Evolutionary conservation across 2,888 invertebrate species (phyloP).

Genomic region (Agrochola macilenta): DNA sequence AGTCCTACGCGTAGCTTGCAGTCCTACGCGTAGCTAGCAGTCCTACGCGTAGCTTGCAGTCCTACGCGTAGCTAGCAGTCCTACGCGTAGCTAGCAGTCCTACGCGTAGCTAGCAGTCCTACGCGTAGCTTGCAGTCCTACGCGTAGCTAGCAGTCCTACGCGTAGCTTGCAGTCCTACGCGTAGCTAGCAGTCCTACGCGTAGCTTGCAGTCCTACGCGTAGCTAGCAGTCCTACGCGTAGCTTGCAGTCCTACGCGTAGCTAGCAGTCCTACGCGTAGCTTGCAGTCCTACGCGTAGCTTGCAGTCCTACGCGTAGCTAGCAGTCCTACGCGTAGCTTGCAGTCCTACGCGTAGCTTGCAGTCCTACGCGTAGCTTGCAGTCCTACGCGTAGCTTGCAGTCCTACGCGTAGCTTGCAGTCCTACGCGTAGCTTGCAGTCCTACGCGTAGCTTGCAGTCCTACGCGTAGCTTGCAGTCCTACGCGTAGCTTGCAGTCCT

Average conservation of each 20-base stretch:
- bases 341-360: conserved; percentile 9
- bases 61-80: conserved; percentile 7
- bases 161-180: no score
- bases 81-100: not conserved
- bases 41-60: no score
- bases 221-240: no score
- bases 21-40: not conserved
- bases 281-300: conserved; percentile 12
- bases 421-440: not conserved
- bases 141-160: not conserved
- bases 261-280: no score
- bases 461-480: conserved; percentile 4
- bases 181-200: not conserved
- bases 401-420: conserved; percentile 10
- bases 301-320: not conserved
- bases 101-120: no score
- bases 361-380: not conserved
- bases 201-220: not conserved
- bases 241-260: not conserved
- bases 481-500: not conserved
- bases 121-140: not conserved
- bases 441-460: no score
- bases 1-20: conserved; percentile 6
- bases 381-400: no score
- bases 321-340: no score